A percentile compares a stretch with the other conserved stretches of the same genome.
Conservation (phyloP, 2,113 vertebrate genomes). For the Taurulus bubalis region DNA sequence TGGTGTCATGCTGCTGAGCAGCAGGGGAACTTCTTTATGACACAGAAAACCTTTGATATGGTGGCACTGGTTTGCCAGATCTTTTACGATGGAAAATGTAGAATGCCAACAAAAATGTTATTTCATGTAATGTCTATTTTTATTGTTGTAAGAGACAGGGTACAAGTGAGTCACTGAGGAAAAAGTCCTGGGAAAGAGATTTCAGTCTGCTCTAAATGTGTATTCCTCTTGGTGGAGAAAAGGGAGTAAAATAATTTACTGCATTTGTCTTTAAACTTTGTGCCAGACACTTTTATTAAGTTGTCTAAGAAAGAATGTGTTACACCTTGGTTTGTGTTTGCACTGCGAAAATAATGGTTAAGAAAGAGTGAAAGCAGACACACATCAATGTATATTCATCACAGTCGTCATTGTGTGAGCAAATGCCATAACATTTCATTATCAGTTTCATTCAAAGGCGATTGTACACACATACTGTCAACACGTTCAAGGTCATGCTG, state of each 20-base stretch:
- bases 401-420: constrained; percentile 30
- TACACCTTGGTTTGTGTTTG: background rate
- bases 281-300: background rate
- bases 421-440: constrained; percentile 56
- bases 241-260: background rate
- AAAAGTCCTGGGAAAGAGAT: background rate
- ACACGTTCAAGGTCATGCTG: constrained; percentile 70
- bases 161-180: constrained; percentile 15
- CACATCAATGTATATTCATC: constrained; percentile 22
- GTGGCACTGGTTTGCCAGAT: constrained; percentile 44
- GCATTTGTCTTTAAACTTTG: background rate
- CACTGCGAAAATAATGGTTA: background rate
- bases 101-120: constrained; percentile 25
- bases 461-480: constrained; percentile 41
- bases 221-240: background rate
- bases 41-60: constrained; percentile 47
- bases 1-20: constrained; percentile 29
- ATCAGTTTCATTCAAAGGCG: constrained; percentile 42
- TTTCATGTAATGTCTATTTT: background rate
- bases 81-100: constrained; percentile 46
- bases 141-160: background rate
- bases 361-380: constrained; percentile 16
- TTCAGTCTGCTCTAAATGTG: background rate
- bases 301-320: background rate
- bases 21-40: constrained; percentile 41